These are phyloP conservation scores for Zaprionus lachaisei DNA, from an alignment of 1,140 invertebrate genomes.

Conservation along the genomic window DNA sequence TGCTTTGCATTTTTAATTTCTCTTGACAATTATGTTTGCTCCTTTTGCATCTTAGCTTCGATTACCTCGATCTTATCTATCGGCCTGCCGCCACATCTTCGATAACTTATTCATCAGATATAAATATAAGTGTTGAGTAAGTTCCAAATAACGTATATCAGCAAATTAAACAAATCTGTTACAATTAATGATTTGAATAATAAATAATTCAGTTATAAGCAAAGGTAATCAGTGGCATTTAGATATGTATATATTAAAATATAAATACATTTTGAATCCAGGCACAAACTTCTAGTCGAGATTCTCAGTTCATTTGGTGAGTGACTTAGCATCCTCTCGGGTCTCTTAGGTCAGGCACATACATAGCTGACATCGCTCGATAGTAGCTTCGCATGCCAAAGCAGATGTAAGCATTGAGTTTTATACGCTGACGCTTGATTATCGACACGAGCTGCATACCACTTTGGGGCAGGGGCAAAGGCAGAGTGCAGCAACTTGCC, in stretches of 20 bases:
- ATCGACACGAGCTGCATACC: conserved; percentile 63
- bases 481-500: conserved; percentile 51
- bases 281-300: background rate
- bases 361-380: conserved; percentile 24
- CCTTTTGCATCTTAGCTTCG: no score
- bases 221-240: no score
- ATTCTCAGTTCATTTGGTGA: conserved; percentile 18
- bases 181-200: no score
- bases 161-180: no score
- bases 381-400: conserved; percentile 46
- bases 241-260: background rate
- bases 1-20: no score
- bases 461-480: background rate
- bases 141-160: no score
- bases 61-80: no score
- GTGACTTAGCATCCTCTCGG: conserved; percentile 15
- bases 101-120: no score
- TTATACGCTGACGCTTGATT: conserved; percentile 81
- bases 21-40: no score
- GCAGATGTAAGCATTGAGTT: conserved; percentile 66
- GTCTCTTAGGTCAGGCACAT: conserved; percentile 7
- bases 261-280: background rate
- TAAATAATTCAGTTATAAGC: no score
- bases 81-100: no score
- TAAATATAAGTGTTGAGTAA: no score